Percentiles rank a stretch among this genome's conserved stretches.
Evolutionary conservation across 2,113 vertebrate genomes (phyloP).

Genomic region (Peromyscus leucopus): DNA sequence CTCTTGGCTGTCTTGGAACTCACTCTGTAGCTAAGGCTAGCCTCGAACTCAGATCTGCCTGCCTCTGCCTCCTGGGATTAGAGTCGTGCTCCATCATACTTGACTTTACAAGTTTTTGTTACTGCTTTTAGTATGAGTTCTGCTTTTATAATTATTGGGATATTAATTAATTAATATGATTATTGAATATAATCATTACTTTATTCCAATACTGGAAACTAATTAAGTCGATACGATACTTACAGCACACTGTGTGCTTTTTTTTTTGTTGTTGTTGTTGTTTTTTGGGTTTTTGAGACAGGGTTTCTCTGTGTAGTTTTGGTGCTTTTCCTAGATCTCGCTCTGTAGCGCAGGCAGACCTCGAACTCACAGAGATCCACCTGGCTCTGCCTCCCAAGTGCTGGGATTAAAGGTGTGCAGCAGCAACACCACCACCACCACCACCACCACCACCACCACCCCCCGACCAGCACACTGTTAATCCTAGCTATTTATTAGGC

Average conservation of each 20-base stretch:
- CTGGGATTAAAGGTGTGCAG: no score
- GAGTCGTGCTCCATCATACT: neutral
- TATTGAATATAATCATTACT: no score
- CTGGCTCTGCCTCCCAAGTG: no score
- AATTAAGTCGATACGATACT: neutral
- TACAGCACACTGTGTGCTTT: neutral
- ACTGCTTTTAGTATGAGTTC: neutral
- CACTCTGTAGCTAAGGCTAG: neutral
- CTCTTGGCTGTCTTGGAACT: neutral
- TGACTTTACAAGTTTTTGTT: neutral
- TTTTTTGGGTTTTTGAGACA: no score
- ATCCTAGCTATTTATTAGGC: neutral
- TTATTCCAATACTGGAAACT: constrained; percentile 15
- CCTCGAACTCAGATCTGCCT: neutral
- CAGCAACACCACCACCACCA: no score
- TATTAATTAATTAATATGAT: no score
- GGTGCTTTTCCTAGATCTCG: no score
- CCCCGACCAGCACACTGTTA: neutral
- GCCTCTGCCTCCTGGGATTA: neutral
- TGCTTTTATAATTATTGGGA: constrained; percentile 9
- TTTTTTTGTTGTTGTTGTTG: neutral
- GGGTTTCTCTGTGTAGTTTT: no score
- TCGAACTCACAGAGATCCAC: no score
- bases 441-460: no score
- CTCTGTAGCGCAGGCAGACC: no score